These are phyloP conservation scores for Crambe crambe DNA, from an alignment of 37 sponge, comb jelly and placozoan species.

Conservation along the genomic window DNA sequence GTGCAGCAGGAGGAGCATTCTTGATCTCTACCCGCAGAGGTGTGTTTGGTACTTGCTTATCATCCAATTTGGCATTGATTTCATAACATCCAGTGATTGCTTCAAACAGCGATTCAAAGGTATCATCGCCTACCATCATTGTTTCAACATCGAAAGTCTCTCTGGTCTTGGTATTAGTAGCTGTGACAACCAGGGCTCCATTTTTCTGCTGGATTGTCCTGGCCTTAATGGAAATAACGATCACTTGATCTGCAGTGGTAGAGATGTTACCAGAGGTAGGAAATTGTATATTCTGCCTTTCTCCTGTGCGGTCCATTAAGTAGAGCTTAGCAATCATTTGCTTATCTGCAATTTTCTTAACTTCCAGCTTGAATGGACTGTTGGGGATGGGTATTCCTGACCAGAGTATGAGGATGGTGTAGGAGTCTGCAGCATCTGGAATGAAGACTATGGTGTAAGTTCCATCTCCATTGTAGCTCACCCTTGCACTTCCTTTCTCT, in stretches of 20 bases:
- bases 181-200: slow-evolving; percentile 12
- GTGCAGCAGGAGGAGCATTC: slow-evolving; percentile 22
- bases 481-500: not conserved
- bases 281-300: not conserved
- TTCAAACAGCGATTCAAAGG: slow-evolving; percentile 36
- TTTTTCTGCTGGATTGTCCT: slow-evolving; percentile 20
- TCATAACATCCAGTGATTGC: slow-evolving; percentile 43
- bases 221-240: slow-evolving; percentile 13
- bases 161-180: not conserved
- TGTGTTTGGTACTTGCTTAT: slow-evolving; percentile 35
- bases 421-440: slow-evolving; percentile 10
- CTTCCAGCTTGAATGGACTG: slow-evolving; percentile 51
- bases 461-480: slow-evolving; percentile 46
- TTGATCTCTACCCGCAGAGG: slow-evolving; percentile 44
- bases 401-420: slow-evolving; percentile 34
- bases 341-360: slow-evolving; percentile 27
- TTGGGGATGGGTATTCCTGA: slow-evolving; percentile 50
- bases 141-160: not conserved
- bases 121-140: slow-evolving; percentile 11
- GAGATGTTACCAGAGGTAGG: not conserved
- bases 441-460: slow-evolving; percentile 14
- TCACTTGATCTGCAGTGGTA: slow-evolving; percentile 3
- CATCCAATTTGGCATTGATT: slow-evolving; percentile 31
- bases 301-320: not conserved
- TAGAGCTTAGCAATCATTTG: slow-evolving; percentile 24